Percentiles rank a stretch among this genome's conserved stretches.
Conservation (phyloP, 2,888 invertebrate genomes). For the Drosophila merina region DNA sequence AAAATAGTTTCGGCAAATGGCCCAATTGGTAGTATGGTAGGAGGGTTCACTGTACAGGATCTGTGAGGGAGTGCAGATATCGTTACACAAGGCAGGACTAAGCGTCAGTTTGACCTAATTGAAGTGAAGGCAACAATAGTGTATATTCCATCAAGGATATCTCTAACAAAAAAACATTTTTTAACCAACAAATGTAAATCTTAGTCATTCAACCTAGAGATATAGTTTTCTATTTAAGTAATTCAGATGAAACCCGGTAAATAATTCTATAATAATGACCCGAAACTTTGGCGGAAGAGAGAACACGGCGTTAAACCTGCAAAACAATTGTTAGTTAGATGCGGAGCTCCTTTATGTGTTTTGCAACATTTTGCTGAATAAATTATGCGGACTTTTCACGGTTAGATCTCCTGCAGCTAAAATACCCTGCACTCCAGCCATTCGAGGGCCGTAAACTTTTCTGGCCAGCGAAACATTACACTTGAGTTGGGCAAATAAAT, state of each 20-base stretch:
- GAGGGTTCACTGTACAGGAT: background rate
- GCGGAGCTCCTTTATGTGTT: background rate
- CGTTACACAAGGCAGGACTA: slow-evolving; percentile 10
- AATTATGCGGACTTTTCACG: slow-evolving; percentile 20
- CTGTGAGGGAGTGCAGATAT: background rate
- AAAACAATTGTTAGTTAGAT: slow-evolving; percentile 5
- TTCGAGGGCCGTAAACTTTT: slow-evolving; percentile 69
- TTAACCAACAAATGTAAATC: background rate
- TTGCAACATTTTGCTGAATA: slow-evolving; percentile 26
- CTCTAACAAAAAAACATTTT: background rate
- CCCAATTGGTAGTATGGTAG: slow-evolving; percentile 23
- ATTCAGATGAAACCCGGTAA: background rate
- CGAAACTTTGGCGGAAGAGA: background rate
- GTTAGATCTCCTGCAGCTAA: slow-evolving; percentile 16
- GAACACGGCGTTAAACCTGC: background rate
- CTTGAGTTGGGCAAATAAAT: slow-evolving; percentile 76
- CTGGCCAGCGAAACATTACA: slow-evolving; percentile 59
- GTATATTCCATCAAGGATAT: slow-evolving; percentile 5
- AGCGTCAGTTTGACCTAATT: slow-evolving; percentile 61
- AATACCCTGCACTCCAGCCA: slow-evolving; percentile 34
- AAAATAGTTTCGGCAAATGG: slow-evolving; percentile 72
- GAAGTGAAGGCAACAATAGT: slow-evolving; percentile 47
- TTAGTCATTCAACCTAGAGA: background rate
- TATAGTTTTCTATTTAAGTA: background rate
- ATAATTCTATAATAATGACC: slow-evolving; percentile 1